phyloP scores from a whole-genome alignment of 2,888 invertebrate species.

The Brenthis daphne region DNA sequence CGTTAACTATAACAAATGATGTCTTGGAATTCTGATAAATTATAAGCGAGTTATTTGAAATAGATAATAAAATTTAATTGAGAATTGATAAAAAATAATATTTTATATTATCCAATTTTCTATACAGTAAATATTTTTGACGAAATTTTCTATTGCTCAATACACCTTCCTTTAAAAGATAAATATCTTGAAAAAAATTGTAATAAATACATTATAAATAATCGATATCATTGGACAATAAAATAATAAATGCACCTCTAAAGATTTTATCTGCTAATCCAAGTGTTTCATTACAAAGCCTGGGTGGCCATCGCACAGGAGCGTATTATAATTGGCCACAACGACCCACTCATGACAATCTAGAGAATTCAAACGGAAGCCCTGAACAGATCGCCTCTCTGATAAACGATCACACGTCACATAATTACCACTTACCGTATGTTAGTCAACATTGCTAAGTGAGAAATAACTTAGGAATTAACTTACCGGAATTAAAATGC shows the following conservation, averaged over 20 bases:
- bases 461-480: not conserved
- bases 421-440: constrained; percentile 25
- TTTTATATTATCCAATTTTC: too few relatives aligned
- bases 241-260: constrained; percentile 42
- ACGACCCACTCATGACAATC: constrained; percentile 57
- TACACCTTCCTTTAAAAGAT: too few relatives aligned
- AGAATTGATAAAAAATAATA: too few relatives aligned
- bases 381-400: constrained; percentile 31
- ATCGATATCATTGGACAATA: constrained; percentile 2
- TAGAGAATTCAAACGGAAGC: constrained; percentile 55
- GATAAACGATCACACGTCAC: constrained; percentile 31
- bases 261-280: constrained; percentile 57
- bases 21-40: not conserved
- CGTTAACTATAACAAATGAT: constrained; percentile 12
- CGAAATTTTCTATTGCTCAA: too few relatives aligned
- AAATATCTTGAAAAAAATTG: not conserved
- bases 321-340: constrained; percentile 56
- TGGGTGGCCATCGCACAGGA: constrained; percentile 65
- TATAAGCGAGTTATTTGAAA: too few relatives aligned
- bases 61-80: too few relatives aligned
- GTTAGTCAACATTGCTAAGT: constrained; percentile 25
- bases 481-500: not conserved
- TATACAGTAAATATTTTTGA: too few relatives aligned
- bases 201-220: not conserved
- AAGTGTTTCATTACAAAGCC: constrained; percentile 65